Conservation (phyloP, 2,113 vertebrate genomes). For the Passerina amoena region DNA sequence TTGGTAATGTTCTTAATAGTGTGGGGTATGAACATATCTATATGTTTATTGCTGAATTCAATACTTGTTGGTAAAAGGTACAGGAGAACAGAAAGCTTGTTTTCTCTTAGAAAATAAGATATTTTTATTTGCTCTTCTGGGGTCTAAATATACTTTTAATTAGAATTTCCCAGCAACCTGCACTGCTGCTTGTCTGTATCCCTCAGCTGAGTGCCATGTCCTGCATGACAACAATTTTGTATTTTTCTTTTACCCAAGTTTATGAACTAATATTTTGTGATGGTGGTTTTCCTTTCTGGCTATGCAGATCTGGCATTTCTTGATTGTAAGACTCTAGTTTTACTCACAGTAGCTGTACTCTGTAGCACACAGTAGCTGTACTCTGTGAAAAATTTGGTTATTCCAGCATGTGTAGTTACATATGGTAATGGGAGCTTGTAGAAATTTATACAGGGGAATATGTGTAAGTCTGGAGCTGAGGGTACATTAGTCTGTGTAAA, state of each 20-base stretch:
- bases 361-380: not conserved
- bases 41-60: not conserved
- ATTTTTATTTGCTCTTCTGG: not conserved
- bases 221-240: not conserved
- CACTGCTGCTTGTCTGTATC: not conserved
- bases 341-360: not conserved
- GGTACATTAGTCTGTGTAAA: not conserved
- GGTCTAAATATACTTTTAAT: not conserved
- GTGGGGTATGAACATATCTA: not conserved
- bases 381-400: not conserved
- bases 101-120: not conserved
- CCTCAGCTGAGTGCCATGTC: not conserved
- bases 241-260: not conserved
- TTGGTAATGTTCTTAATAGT: not conserved
- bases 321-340: not conserved
- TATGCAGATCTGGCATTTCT: not conserved
- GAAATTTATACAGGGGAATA: not conserved
- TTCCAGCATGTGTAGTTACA: not conserved
- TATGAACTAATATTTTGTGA: not conserved
- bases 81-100: not conserved
- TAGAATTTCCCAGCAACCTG: not conserved
- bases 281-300: not conserved
- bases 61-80: not conserved
- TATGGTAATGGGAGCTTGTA: not conserved
- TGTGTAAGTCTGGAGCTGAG: not conserved